A percentile compares a stretch with the other conserved stretches of the same genome.
phyloP scores from a whole-genome alignment of 1,140 invertebrate species.

The Papilio dardanus region DNA sequence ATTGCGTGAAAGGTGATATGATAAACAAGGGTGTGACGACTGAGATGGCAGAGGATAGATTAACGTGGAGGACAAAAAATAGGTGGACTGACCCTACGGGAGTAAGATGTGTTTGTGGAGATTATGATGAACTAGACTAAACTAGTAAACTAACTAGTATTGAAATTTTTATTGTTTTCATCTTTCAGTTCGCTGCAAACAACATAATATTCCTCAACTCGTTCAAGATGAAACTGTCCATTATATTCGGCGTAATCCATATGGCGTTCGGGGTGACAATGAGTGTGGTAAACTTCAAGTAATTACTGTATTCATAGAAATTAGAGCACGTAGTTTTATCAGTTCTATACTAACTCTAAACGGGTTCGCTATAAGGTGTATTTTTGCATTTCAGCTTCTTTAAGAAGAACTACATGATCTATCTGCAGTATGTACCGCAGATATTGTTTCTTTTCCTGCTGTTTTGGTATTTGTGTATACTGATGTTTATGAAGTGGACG shows the following conservation, averaged over 20 bases:
- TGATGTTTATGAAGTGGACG: constrained; percentile 95
- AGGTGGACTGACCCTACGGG: no score
- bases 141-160: no score
- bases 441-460: constrained; percentile 91
- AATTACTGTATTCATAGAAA: constrained; percentile 80
- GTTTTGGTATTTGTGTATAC: constrained; percentile 93
- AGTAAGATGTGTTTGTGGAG: no score
- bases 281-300: constrained; percentile 93
- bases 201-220: constrained; percentile 97
- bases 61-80: no score
- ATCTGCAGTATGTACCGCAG: constrained; percentile 94
- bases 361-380: constrained; percentile 40
- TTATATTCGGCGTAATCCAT: constrained; percentile 95
- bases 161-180: constrained; percentile 47
- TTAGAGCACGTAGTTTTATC: constrained; percentile 52
- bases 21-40: no score
- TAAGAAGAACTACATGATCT: constrained; percentile 87
- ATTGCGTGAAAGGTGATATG: no score
- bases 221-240: constrained; percentile 98
- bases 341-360: constrained; percentile 41
- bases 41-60: no score
- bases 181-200: constrained; percentile 90
- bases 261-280: constrained; percentile 96
- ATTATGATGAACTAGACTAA: no score
- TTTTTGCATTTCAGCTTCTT: constrained; percentile 85